Evolutionary conservation across 2,888 invertebrate species (phyloP), one percentile per base, ranked within the genome.

Genomic region (Acholoe squamosa): DNA sequence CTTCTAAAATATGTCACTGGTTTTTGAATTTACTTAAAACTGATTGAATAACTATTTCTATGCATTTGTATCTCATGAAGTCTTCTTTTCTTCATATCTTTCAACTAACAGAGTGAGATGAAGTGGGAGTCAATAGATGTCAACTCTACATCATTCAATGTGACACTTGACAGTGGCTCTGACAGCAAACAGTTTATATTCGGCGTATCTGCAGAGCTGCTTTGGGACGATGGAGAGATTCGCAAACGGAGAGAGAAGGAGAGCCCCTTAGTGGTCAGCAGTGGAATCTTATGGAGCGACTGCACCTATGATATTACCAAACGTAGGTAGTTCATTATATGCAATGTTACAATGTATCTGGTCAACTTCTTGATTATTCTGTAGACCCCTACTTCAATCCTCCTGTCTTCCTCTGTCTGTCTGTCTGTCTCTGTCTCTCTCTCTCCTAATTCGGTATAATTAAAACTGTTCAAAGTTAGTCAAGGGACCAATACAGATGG

Each of bases 251-350:
- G 61, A 61, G 43, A 3, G 43, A 10, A 3, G 10, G 43, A 43
- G 5, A n/a, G n/a, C n/a, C n/a, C n/a, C n/a, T n/a, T n/a, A 16
- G 80, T 80, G 12, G n/a, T 80, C 16, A 80, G 80, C 19, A 80
- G 80, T 80, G 80, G 80, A 0, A 10, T 80, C 5, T 14, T 33
- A 1, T 80, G 80, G 80, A 80, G 34, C 33, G 43, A 80, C 33
- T 80, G 80, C 43, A 80, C 80, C 43, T 80, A 80, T 22, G 34
- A 80, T 43, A 80, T 80, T n/a, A 43, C 33, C 43, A 80, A 43
- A 7, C 80, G 80, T 80, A 80, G 7, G 80, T 80, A 10, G 43
- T 43, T n/a, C n/a, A n/a, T n/a, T n/a, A n/a, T n/a, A n/a, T n/a
- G n/a, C n/a, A n/a, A n/a, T n/a, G n/a, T n/a, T n/a, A n/a, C n/a